Evolutionary conservation across 2,113 vertebrate species (phyloP), one percentile per base, ranked within the genome.

Genomic region (Lethenteron reissneri): DNA sequence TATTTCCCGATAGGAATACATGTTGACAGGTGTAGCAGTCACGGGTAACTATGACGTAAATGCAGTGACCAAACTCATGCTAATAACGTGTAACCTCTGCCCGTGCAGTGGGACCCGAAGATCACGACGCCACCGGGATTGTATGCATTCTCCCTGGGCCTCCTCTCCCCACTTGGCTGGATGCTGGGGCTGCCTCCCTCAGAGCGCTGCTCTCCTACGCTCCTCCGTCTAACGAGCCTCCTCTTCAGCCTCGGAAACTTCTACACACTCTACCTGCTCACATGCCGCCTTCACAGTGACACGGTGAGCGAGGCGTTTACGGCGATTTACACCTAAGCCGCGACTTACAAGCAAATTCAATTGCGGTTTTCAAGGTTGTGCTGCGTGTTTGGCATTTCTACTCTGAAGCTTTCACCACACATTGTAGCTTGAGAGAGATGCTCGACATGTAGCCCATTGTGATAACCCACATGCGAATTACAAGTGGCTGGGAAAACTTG

Each of bases 211-310:
- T 97, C 92, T 13, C 81, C 82, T 0, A 87, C 82, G 57, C 94
- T 94, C 89, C 85, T 99, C 74, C 80, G 94, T 74, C 95, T 96
- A 71, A 80, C 96, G 76, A 99, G 95, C 75, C 84, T 97, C 57
- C 87, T 96, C 21, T 92, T 99, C 79, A 89, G 88, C 64, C 82
- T 85, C 1, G 94, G 94, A 17, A 95, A 88, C 81, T 84, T 97
- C 68, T 95, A 94, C 72, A 78, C 97, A 17, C 76, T 95, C 2
- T 88, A 95, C 74, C 80, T 89, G 72, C 85, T 96, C 69, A 75
- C 87, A 74, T 81, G 79, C 80, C 89, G 80, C 76, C 78, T 95
- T 58, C 90, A 78, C 19, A 85, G 81, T 76, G 87, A 86, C 74
- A 92, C 90, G 89, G 92, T 95, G 82, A 0, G 14, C 17, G n/a